Base-by-base conservation (phyloP, 2,888 invertebrate genomes). In the Chromoteleia sp. region DNA sequence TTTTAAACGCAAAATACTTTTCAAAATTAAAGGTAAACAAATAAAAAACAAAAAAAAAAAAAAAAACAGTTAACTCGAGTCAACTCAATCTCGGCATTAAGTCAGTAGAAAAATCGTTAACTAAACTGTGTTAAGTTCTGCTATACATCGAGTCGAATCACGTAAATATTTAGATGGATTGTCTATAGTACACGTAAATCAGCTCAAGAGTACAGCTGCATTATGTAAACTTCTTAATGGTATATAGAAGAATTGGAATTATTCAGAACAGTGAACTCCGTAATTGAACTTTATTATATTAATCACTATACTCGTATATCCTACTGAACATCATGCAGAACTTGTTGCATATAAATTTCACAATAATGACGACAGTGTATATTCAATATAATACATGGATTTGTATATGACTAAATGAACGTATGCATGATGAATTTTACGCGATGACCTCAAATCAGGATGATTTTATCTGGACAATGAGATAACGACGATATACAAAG, bases 401-500 rank as follows among this genome's bases (percentile, higher is more conserved):
- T 43, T 21, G 12, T 68, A 61, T 48, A 39, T 30, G 33, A 19
- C 25, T 52, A 59, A 50, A 73, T 78, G 71, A 65, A 29, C 15
- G 48, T 45, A 43, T 50, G 45, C n/a, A 17, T 52, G 52, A 67
- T 67, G 39, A n/a, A 39, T 30, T 45, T 56, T 6, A 61, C 52
- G 59, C 59, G 36, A 68, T 70, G 75, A 80, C 75, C 70, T 80
- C 29, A 70, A 70, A 80, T 70, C 25, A 19, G 48, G 54, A 73
- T 61, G 79, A 73, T 79, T 78, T 73, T 65, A 80, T 74, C 65
- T 68, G 73, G 12, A 70, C 70, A 52, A 52, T 79, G 56, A 59
- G 36, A n/a, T 50, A n/a, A 75, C 54, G 54, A 68, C 63, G 70
- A 59, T 59, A 15, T 58, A 30, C 56, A n/a, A 25, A 39, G 12